These are phyloP conservation scores for Apamea epomidion DNA, from an alignment of 2,888 invertebrate genomes.

Conservation along the genomic window DNA sequence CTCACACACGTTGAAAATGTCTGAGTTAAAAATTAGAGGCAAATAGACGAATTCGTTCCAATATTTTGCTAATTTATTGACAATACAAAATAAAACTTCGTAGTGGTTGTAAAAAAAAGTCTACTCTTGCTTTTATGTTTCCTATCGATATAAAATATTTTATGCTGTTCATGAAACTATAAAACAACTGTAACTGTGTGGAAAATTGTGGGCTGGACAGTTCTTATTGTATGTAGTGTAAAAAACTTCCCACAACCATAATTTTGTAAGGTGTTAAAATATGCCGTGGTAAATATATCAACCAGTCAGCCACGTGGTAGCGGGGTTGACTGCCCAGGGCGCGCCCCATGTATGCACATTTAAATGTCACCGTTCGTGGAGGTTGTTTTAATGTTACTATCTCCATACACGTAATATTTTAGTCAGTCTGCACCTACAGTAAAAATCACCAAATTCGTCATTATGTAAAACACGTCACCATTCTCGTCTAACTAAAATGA, in stretches of 20 bases:
- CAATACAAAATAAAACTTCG: background rate
- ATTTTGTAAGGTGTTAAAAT: too few species aligned
- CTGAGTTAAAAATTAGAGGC: background rate
- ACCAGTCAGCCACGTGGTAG: background rate
- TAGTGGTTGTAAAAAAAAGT: background rate
- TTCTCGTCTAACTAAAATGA: constrained; percentile 10
- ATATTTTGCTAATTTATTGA: background rate
- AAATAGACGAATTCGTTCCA: background rate
- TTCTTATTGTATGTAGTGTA: background rate
- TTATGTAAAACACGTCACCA: background rate
- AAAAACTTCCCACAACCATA: too few species aligned
- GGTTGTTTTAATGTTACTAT: background rate
- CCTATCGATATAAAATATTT: background rate
- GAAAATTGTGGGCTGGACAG: background rate
- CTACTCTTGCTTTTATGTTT: background rate
- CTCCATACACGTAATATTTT: background rate
- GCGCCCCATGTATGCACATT: background rate
- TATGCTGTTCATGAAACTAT: background rate
- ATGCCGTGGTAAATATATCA: background rate
- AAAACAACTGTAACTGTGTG: background rate
- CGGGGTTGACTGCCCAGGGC: background rate
- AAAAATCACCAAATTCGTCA: constrained; percentile 1
- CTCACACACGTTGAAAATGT: background rate
- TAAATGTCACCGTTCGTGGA: background rate
- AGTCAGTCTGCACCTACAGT: too few species aligned